A percentile compares a stretch with the other conserved stretches of the same genome.
Conservation (phyloP, 2,113 vertebrate genomes). For the Ochotona curzoniae region DNA sequence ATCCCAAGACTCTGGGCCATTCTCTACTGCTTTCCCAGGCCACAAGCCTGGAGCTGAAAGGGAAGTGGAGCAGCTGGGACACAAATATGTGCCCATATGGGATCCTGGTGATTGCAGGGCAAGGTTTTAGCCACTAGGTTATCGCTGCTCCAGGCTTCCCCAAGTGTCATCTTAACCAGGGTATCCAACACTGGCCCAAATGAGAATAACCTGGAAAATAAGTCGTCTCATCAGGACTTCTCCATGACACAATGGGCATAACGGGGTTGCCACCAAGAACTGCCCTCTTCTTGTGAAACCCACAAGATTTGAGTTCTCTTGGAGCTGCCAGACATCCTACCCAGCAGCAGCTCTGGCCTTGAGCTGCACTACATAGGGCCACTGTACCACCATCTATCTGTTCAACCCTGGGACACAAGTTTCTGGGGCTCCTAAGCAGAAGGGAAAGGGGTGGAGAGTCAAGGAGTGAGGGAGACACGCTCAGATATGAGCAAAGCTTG, state of each 20-base stretch:
- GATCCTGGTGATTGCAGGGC: no score
- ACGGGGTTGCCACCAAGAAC: background rate
- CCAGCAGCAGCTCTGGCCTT: background rate
- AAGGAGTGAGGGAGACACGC: background rate
- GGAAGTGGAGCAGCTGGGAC: no score
- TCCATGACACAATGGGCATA: background rate
- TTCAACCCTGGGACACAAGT: background rate
- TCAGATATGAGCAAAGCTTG: slow-evolving; percentile 43
- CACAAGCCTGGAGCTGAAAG: no score
- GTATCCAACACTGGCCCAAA: no score
- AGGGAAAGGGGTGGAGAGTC: background rate
- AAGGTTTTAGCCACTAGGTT: no score
- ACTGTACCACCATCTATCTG: background rate
- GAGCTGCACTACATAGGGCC: background rate
- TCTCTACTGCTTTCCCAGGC: no score
- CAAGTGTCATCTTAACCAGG: no score
- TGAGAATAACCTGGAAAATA: background rate
- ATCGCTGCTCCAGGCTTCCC: no score
- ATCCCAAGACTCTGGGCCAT: no score
- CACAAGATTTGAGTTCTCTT: background rate
- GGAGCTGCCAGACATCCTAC: background rate
- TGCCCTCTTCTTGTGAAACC: slow-evolving; percentile 7
- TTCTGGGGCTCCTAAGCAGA: background rate
- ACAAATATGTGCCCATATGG: no score
- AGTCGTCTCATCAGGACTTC: background rate